Conservation (phyloP, 2,797 vertebrate species). For the Sternotherus odoratus region DNA sequence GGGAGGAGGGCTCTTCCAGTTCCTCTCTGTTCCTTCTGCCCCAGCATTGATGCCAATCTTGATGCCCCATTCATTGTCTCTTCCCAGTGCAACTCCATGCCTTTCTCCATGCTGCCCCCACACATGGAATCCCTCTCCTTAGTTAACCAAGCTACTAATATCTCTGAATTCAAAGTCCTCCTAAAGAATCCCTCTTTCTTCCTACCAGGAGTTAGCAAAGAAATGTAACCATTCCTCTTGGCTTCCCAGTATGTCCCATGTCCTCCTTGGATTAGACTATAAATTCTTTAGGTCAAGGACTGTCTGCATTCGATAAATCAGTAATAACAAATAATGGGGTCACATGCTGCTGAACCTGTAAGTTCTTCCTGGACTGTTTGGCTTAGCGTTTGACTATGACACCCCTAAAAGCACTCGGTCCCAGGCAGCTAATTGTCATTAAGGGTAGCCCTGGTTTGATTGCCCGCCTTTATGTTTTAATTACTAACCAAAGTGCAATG, state of each 20-base stretch:
- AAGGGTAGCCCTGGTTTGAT: neutral
- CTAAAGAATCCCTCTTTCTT: neutral
- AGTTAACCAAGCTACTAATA: neutral
- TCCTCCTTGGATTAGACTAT: neutral
- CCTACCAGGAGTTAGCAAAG: neutral
- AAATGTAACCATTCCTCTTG: rapidly evolving
- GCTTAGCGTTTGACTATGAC: too few species aligned
- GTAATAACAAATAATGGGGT: too few species aligned
- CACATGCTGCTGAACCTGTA: too few species aligned
- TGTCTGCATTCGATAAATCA: too few species aligned
- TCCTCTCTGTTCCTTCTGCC: too few species aligned
- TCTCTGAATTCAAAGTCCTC: neutral
- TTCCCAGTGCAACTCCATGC: neutral
- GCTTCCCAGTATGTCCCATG: rapidly evolving
- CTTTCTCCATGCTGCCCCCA: neutral
- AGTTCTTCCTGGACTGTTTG: too few species aligned
- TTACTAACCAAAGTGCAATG: neutral
- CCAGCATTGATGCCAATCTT: neutral
- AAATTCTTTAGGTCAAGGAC: neutral
- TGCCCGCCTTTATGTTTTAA: neutral
- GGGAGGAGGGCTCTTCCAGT: neutral
- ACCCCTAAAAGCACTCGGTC: too few species aligned
- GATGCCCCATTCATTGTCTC: neutral
- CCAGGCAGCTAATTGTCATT: too few species aligned
- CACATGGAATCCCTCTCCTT: neutral